A percentile compares a stretch with the other conserved stretches of the same genome.
These are phyloP conservation scores for Eublepharis macularius DNA, from an alignment of 2,113 vertebrate species.

Conservation along the genomic window DNA sequence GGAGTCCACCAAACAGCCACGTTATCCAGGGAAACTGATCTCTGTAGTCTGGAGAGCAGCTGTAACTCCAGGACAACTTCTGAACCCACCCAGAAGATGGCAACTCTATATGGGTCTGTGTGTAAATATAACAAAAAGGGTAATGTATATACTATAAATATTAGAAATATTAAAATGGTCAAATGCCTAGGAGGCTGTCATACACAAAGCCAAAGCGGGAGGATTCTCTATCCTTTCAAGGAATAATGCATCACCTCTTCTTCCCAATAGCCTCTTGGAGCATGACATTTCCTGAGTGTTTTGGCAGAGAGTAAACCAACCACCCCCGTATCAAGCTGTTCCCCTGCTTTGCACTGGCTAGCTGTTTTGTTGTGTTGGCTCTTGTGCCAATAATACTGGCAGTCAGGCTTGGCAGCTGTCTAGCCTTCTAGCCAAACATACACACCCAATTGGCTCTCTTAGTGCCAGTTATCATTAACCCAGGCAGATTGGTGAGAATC, in stretches of 20 bases:
- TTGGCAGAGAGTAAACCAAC: not conserved
- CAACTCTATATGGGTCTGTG: too few relatives aligned
- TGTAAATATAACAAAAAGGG: too few relatives aligned
- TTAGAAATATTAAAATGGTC: too few relatives aligned
- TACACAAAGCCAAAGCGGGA: too few relatives aligned
- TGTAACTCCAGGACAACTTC: too few relatives aligned
- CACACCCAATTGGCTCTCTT: not conserved
- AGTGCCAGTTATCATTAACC: slow-evolving; percentile 36
- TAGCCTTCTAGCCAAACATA: slow-evolving; percentile 28
- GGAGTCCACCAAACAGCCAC: too few relatives aligned
- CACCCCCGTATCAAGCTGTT: fast-evolving
- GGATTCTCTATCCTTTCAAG: too few relatives aligned
- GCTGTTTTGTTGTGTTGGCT: not conserved
- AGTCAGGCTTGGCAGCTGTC: slow-evolving; percentile 30
- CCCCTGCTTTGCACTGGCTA: fast-evolving
- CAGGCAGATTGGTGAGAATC: not conserved
- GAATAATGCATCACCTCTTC: not conserved
- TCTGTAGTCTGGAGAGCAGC: too few relatives aligned
- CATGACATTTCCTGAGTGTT: not conserved
- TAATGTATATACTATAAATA: too few relatives aligned
- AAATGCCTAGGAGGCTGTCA: too few relatives aligned
- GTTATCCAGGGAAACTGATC: too few relatives aligned
- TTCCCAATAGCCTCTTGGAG: slow-evolving; percentile 13
- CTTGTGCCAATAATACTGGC: slow-evolving; percentile 1
- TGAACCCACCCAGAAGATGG: too few relatives aligned